Evolutionary conservation across 2,888 invertebrate genomes (phyloP), one percentile per base, ranked within the genome.

Genomic region (Hirtodrosophila trivittata): DNA sequence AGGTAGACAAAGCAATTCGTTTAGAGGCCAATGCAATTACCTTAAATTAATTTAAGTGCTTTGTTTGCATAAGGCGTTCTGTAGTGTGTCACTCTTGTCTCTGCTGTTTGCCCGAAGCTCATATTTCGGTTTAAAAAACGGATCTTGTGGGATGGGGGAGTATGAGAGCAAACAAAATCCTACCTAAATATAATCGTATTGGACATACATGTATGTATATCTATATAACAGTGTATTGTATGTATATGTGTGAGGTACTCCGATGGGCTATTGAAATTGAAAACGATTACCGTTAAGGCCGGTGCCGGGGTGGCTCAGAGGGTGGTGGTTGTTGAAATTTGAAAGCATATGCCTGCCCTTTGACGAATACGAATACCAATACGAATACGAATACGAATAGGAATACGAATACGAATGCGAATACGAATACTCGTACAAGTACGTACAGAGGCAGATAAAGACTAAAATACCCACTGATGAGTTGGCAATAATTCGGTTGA

Each of bases 401-500:
- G 13, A 37, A 21, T 14, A 45, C 41, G n/a, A n/a, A n/a, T 21
- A 21, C 18, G 18, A 21, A 21, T 21, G 5, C 57, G 60, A 52
- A 47, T 52, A 47, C 32, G 39, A 54, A 56, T 41, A 28, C 37
- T 7, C 33, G 32, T n/a, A 46, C 49, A 4, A 35, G 10, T 37
- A 54, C 66, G n/a, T n/a, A n/a, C n/a, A 49, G 41, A 68, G 55
- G 58, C 71, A 78, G 76, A 83, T 75, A 83, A 69, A 71, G 71
- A 66, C 73, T 64, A 69, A 83, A 84, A 83, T 84, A 57, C 84
- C 84, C 81, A 80, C 84, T 80, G 80, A 80, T 80, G 80, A 80
- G 80, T 81, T 80, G 80, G 80, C 77, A 80, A 80, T 80, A 80
- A 80, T 80, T 80, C 81, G 80, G 73, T 70, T 81, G 80, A 80